Evolutionary conservation across 1,140 invertebrate genomes (phyloP), one percentile per base, ranked within the genome.

Genomic region (Littorina saxatilis): DNA sequence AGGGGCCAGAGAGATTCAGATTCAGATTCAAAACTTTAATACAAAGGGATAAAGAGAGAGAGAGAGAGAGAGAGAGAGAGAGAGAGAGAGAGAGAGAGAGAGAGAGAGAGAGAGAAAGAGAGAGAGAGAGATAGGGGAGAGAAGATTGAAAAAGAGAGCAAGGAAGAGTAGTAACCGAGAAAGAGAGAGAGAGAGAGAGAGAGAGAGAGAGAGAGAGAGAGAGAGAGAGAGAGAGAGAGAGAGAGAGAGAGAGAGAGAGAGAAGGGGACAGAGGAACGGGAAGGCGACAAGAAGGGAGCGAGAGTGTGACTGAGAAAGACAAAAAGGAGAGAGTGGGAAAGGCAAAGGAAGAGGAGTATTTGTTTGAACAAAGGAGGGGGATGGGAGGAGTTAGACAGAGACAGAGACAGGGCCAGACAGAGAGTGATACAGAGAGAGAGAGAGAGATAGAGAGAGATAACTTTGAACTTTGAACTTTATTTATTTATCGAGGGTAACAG

Each of bases 221-320:
- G 40, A 43, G 40, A 72, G 40, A 72, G 40, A 72, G 40, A 72
- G 40, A 43, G 68, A 72, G 68, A 72, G 68, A 72, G 68, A 43
- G 68, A 72, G 68, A 72, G 68, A 72, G 68, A 72, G 35, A 72
- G 68, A 72, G n/a, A n/a, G n/a, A n/a, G n/a, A n/a, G n/a, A n/a
- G n/a, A n/a, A n/a, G n/a, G n/a, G n/a, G n/a, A n/a, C 15, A 72
- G 68, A 72, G 32, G 23, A 32, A 43, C 15, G 29, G 2, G 9
- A 11, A 32, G 7, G 23, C 27, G 68, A 72, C 11, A 32, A 32
- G 37, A 9, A 32, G 23, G 23, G 23, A 72, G 68, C 1, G 23
- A 32, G 68, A 72, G 20, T 17, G 29, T 23, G 2, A 43, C 20
- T 9, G 40, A 43, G 40, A n/a, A 29, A 43, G 40, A 43, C 9